Percentiles rank a stretch among this genome's conserved stretches.
phyloP scores from a whole-genome alignment of 2,113 vertebrate species.

The Sorex araneus region DNA sequence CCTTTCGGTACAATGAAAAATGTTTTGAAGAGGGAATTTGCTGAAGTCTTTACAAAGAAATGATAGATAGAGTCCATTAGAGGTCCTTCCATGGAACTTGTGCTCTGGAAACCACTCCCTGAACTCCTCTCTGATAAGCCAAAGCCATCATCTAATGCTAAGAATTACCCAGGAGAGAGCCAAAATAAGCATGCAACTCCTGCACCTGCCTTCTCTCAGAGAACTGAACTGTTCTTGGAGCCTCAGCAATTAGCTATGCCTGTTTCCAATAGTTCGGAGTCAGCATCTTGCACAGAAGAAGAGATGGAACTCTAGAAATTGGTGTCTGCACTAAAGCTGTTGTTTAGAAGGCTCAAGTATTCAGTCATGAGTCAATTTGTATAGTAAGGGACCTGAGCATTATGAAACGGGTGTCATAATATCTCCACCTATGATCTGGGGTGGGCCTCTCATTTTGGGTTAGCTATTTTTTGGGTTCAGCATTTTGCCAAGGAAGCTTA shows the following conservation, averaged over 20 bases:
- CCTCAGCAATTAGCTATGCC: conserved; percentile 84
- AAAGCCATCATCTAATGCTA: conserved; percentile 83
- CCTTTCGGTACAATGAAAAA: conserved; percentile 90
- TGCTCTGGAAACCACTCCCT: conserved; percentile 91
- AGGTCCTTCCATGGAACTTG: conserved; percentile 92
- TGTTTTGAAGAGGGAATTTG: conserved; percentile 90
- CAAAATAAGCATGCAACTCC: conserved; percentile 74
- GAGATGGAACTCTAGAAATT: conserved; percentile 90
- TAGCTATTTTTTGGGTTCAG: conserved; percentile 74
- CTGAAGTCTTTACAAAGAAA: conserved; percentile 91
- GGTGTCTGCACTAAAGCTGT: conserved; percentile 74
- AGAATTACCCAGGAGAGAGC: conserved; percentile 85
- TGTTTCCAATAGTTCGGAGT: conserved; percentile 80
- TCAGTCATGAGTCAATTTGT: conserved; percentile 63
- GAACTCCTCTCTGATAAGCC: conserved; percentile 89
- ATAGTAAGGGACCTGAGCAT: conserved; percentile 70
- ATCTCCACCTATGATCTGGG: conserved; percentile 78
- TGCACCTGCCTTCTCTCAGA: conserved; percentile 84
- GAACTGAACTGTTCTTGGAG: conserved; percentile 85
- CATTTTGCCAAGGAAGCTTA: conserved; percentile 79
- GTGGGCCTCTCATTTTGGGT: conserved; percentile 76
- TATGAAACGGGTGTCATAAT: conserved; percentile 77
- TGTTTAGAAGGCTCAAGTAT: conserved; percentile 80
- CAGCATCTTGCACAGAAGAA: conserved; percentile 87
- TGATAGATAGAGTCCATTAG: conserved; percentile 92